These are phyloP conservation scores for Stenotaenia linearis DNA, from an alignment of 2,888 invertebrate genomes.

Conservation along the genomic window DNA sequence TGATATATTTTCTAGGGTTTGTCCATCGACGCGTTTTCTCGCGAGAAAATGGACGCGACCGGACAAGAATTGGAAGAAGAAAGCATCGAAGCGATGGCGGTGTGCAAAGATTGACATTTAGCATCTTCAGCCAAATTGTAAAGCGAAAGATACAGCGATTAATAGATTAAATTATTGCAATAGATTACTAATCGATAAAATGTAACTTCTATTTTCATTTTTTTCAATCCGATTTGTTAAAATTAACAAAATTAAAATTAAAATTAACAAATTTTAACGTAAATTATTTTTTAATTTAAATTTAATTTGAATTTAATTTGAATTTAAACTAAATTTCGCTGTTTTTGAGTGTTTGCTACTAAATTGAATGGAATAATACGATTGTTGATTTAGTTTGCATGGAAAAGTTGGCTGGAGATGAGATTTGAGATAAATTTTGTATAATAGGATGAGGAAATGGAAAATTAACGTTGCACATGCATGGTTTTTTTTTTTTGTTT, in stretches of 20 bases:
- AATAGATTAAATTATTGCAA: neutral
- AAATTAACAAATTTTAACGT: no score
- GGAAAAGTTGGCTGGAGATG: neutral
- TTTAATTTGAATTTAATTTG: neutral
- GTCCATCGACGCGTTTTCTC: conserved; percentile 72
- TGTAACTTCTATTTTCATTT: neutral
- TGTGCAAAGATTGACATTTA: conserved; percentile 53
- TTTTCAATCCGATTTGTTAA: no score
- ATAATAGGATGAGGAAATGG: neutral
- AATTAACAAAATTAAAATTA: no score
- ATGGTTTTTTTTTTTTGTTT: neutral
- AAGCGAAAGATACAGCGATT: neutral
- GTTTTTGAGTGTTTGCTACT: neutral
- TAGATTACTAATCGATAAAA: neutral
- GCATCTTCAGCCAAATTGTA: neutral
- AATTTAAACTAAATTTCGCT: neutral
- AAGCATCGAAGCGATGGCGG: conserved; percentile 72
- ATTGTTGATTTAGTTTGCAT: neutral
- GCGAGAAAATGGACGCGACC: conserved; percentile 74
- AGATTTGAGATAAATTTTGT: neutral
- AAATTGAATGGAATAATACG: neutral
- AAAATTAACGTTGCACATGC: neutral
- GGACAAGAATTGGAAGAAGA: conserved; percentile 85
- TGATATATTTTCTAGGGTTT: conserved; percentile 58
- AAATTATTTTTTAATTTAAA: no score